A percentile compares a stretch with the other conserved stretches of the same genome.
These are phyloP conservation scores for Crocuta crocuta DNA, from an alignment of 2,113 vertebrate species.

Conservation along the genomic window DNA sequence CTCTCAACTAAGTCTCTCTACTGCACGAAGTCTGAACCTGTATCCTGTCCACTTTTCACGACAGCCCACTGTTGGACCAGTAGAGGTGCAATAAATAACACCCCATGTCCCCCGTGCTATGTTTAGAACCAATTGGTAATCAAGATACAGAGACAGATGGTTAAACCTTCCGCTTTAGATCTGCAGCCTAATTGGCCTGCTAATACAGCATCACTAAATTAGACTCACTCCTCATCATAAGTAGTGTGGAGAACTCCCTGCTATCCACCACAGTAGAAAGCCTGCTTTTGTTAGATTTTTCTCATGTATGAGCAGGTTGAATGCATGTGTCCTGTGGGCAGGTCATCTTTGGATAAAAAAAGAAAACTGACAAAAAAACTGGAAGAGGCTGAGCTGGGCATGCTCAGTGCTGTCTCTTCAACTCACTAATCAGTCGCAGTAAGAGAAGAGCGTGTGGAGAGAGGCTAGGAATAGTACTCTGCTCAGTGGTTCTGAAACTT, in stretches of 20 bases:
- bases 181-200: not conserved
- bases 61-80: not conserved
- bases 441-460: not conserved
- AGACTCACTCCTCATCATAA: not conserved
- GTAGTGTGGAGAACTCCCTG: not conserved
- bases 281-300: constrained; percentile 20
- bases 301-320: not conserved
- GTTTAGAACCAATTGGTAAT: not conserved
- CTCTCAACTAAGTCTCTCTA: not conserved
- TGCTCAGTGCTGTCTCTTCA: not conserved
- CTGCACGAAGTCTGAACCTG: not conserved
- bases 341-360: not conserved
- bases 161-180: not conserved
- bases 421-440: not conserved
- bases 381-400: not conserved
- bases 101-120: not conserved
- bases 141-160: not conserved
- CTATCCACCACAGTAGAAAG: not conserved
- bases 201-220: not conserved
- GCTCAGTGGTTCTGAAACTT: not conserved
- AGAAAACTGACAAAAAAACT: not conserved
- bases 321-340: not conserved
- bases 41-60: not conserved
- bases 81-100: not conserved
- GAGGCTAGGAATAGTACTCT: not conserved